Base-by-base conservation (phyloP, 2,888 invertebrate genomes). In the Pachymerium ferrugineum region DNA sequence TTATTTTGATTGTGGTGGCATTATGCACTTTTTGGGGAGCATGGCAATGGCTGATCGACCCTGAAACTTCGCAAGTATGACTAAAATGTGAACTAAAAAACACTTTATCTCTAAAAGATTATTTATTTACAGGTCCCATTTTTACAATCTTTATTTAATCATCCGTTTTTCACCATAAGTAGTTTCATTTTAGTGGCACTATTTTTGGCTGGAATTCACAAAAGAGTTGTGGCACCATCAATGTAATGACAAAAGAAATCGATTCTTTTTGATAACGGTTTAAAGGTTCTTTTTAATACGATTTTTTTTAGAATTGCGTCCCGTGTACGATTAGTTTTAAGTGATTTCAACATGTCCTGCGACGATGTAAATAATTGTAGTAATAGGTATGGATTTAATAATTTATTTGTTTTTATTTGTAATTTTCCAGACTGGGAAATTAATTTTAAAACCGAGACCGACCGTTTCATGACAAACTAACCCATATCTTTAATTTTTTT, bases 281-380 rank as follows among this genome's bases (percentile, higher is more conserved):
- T 38, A 8, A 8, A 16, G 14, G 38, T 38, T 62, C 19, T 4
- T 67, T 28, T 22, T n/a, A 22, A 19, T 3, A 2, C 5, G 3
- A 67, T 25, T 67, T 22, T 67, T 33, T 69, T 71, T 74, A 84
- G 83, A 77, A 94, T 97, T 78, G 95, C 96, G 0, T 90, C 94
- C 0, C 86, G 97, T 77, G 94, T 95, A 67, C 86, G 97, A 75
- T 89, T 89, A 72, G 96, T 97, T 1, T 86, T 97, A 73, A 90
- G 90, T 62, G 97, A 97, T 84, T 97, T 96, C 83, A 97, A 97
- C 83, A 97, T 97, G 96, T 95, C 95, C 28, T 97, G 97, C 83
- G 97, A 97, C 81, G 96, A 97, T 81, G 83, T 83, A 79, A 81
- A n/a, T n/a, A n/a, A n/a, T n/a, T n/a, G n/a, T n/a, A n/a, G n/a